phyloP scores from a whole-genome alignment of 2,888 invertebrate genomes.

The Neoascia interrupta region DNA sequence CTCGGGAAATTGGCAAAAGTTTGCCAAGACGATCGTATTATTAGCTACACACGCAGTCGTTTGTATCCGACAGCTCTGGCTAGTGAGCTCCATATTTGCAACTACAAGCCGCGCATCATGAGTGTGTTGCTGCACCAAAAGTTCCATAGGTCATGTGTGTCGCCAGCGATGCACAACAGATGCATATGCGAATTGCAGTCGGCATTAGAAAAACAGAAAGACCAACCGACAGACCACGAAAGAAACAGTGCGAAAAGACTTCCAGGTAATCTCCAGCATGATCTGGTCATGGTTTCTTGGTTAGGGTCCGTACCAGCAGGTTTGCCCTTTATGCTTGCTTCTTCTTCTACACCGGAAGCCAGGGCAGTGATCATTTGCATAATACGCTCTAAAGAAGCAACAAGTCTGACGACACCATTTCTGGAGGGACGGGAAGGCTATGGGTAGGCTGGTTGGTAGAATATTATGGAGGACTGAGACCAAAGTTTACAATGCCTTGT shows the following conservation, averaged over 20 bases:
- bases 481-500: slow-evolving; percentile 13
- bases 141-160: slow-evolving; percentile 64
- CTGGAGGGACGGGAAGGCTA: too few species aligned
- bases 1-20: slow-evolving; percentile 53
- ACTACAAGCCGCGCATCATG: slow-evolving; percentile 3
- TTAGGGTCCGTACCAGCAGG: slow-evolving; percentile 29
- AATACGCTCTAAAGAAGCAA: slow-evolving; percentile 50
- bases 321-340: slow-evolving; percentile 22
- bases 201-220: slow-evolving; percentile 24
- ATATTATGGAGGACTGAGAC: slow-evolving; percentile 29
- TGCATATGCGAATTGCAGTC: slow-evolving; percentile 14
- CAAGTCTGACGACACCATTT: too few species aligned
- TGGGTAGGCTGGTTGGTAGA: too few species aligned
- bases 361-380: slow-evolving; percentile 67
- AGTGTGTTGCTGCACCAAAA: slow-evolving; percentile 18
- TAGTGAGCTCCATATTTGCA: slow-evolving; percentile 9
- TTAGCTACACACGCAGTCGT: slow-evolving; percentile 40
- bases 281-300: slow-evolving; percentile 56
- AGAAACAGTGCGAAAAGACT: background rate
- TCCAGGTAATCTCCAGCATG: slow-evolving; percentile 55
- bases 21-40: slow-evolving; percentile 55
- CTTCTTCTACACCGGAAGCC: slow-evolving; percentile 59
- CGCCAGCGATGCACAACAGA: slow-evolving; percentile 12
- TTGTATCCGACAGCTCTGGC: slow-evolving; percentile 41
- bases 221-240: background rate